A percentile compares a stretch with the other conserved stretches of the same genome.
Evolutionary conservation across 1,140 invertebrate species (phyloP).

Genomic region (Plutomurus gul): DNA sequence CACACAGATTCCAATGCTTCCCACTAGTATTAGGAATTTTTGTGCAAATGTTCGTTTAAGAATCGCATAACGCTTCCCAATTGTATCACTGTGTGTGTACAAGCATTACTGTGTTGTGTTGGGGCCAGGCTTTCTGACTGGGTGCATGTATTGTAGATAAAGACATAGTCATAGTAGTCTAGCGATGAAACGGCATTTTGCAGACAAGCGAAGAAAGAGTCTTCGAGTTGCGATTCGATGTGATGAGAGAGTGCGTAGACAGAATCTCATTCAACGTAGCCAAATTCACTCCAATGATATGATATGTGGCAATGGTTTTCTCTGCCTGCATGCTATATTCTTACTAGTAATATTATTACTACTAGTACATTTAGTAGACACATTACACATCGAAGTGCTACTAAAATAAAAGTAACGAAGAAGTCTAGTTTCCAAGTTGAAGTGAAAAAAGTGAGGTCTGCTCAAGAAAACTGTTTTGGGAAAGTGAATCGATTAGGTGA

Average conservation of each 20-base stretch:
- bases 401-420: not conserved
- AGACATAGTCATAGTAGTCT: too few species aligned
- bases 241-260: not conserved
- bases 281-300: not conserved
- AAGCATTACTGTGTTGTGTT: too few species aligned
- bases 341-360: too few species aligned
- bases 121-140: too few species aligned
- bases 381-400: too few species aligned
- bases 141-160: too few species aligned
- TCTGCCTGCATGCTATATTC: too few species aligned
- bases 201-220: too few species aligned
- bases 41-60: not conserved
- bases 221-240: not conserved
- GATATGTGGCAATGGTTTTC: not conserved
- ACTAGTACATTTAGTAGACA: too few species aligned
- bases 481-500: conserved; percentile 8
- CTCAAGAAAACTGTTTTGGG: not conserved
- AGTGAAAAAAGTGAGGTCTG: not conserved
- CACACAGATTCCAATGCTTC: not conserved
- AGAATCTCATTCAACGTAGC: not conserved
- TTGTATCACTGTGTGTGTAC: too few species aligned
- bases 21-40: not conserved
- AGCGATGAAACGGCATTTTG: too few species aligned
- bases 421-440: not conserved
- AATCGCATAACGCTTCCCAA: too few species aligned